Base-by-base conservation (phyloP, 2,888 invertebrate species). In the Celastrina argiolus region DNA sequence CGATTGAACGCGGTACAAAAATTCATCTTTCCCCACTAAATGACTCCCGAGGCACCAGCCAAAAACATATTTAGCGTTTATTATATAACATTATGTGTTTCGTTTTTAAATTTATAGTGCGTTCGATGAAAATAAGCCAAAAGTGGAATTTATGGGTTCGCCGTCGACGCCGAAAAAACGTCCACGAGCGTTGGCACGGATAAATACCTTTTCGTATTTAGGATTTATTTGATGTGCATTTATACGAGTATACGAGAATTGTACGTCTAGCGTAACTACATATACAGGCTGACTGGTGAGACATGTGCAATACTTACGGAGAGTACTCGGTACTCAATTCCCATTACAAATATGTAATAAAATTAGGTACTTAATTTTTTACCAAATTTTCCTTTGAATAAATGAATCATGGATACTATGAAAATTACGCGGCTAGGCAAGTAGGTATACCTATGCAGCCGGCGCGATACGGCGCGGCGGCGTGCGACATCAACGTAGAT, bases 71-170 rank as follows among this genome's bases (percentile, higher is more conserved):
- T 22, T 12, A 22, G 22, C 22, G 51, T 45, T 45, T 45, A 45
- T 45, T 45, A 18, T 45, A 18, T 18, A 18, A 45, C 18, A 51
- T 22, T 51, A 22, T 16, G 18, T 59, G 34, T 59, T 59, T 31
- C 58, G 34, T 7, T 58, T 58, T 59, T 16, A 59, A 59, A 59
- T 59, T 59, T 59, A 59, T 36, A 31, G 36, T 18, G 10, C 34
- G 59, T 18, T 51, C 56, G 56, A 59, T 59, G 59, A 59, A 59
- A 59, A 59, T 59, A 59, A 59, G 28, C 59, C 59, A 59, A 59
- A 59, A 59, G 59, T 31, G 16, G n/a, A 59, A 59, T 59, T 59
- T 59, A 59, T 36, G 59, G 31, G 34, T 59, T 59, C 59, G 16
- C n/a, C 34, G 51, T 51, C 51, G 51, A 51, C 51, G 51, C 51